Evolutionary conservation across 2,888 invertebrate genomes (phyloP).

Genomic region (Apantesis nais): DNA sequence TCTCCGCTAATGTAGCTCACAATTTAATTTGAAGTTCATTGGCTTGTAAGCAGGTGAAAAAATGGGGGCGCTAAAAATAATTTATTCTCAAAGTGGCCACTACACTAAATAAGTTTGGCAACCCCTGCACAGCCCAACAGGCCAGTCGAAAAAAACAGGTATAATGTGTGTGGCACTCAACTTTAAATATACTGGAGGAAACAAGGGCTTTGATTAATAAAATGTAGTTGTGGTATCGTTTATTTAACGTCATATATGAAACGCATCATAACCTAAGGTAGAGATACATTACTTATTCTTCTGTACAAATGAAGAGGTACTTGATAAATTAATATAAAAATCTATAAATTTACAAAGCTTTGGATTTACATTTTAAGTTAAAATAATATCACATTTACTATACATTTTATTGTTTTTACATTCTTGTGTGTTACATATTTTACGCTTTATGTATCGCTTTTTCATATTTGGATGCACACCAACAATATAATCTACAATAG

Average conservation of each 20-base stretch:
- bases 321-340: constrained; percentile 10
- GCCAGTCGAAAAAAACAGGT: no score
- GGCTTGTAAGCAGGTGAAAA: no score
- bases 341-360: constrained; percentile 11
- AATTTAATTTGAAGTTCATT: no score
- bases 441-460: neutral
- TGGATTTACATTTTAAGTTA: constrained; percentile 3
- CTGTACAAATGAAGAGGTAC: constrained; percentile 11
- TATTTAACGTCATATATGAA: constrained; percentile 7
- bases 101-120: no score
- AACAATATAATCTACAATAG: no score
- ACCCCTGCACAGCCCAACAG: no score
- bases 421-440: constrained; percentile 23
- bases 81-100: no score
- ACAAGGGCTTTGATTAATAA: neutral
- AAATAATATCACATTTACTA: constrained; percentile 12
- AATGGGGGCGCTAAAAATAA: no score
- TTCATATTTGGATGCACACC: neutral
- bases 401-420: neutral
- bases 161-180: no score
- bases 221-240: neutral
- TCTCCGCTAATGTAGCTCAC: no score
- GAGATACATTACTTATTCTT: constrained; percentile 2
- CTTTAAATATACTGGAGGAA: no score
- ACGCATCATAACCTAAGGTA: constrained; percentile 2